These are phyloP conservation scores for Hedychridium roseum DNA, from an alignment of 2,888 invertebrate genomes.

Conservation along the genomic window DNA sequence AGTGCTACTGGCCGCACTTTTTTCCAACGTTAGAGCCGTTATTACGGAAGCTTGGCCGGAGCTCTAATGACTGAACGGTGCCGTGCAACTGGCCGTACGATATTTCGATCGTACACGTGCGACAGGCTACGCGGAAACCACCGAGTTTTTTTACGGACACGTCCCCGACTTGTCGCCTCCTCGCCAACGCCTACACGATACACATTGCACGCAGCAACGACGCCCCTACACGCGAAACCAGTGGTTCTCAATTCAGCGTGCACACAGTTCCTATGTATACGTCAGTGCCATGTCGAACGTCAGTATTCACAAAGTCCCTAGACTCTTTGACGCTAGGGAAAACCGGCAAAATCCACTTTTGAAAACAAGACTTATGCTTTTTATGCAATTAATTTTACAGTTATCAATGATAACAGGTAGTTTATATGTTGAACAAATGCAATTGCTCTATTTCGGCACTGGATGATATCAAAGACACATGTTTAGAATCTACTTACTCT, in stretches of 20 bases:
- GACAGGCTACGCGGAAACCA: conserved; percentile 34
- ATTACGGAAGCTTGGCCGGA: neutral
- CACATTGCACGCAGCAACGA: conserved; percentile 58
- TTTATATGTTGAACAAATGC: no score
- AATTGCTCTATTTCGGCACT: no score
- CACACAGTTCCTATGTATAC: no score
- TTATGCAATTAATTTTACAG: no score
- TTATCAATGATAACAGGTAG: no score
- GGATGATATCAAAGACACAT: no score
- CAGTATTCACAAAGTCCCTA: no score
- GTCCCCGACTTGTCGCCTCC: conserved; percentile 44
- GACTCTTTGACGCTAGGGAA: no score
- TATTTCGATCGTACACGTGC: conserved; percentile 27
- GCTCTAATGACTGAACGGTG: neutral
- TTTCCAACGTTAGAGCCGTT: conserved; percentile 11
- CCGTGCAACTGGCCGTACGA: neutral
- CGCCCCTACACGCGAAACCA: conserved; percentile 50
- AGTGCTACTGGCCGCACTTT: conserved; percentile 25
- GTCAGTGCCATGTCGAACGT: no score
- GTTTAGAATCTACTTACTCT: no score
- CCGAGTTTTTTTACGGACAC: conserved; percentile 40
- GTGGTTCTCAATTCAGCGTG: conserved; percentile 39
- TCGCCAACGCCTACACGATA: conserved; percentile 62
- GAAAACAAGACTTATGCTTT: no score
- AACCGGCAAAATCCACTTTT: no score